Evolutionary conservation across 35 echinoderm and acorn worm genomes (phyloP), one percentile per base, ranked within the genome.

Genomic region (Lytechinus variegatus): DNA sequence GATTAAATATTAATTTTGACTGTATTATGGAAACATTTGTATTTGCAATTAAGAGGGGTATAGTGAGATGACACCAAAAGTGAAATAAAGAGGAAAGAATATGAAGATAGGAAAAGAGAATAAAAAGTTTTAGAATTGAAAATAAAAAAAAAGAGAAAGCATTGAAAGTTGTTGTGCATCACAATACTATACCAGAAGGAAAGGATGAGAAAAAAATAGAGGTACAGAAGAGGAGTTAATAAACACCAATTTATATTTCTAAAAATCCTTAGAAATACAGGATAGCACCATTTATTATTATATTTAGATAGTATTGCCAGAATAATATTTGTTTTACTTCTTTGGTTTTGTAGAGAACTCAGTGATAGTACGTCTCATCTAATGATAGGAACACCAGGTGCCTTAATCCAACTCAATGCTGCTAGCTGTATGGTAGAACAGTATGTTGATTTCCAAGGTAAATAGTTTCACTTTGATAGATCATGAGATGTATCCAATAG

Each of bases 381-480:
- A 5, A 21, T 97, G 14, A 86, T 99, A 60, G 98, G 95, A 8
- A 99, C 98, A 9, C 92, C 95, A 4, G 97, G 96, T 19, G 92
- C 95, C 7, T 9, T 99, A 28, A 28, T 97, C 14, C 95, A 96
- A 55, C 53, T 99, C 44, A 97, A 99, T 96, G 94, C 97, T 56
- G 87, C 97, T n/a, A 99, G 95, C 86, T 97, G 94, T 96, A 97
- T 96, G 29, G 54, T 98, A 27, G 89, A 86, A 72, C 28, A 66
- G 16, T 96, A 58, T 91, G 44, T 95, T 12, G 96, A 98, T 87
- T 95, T 96, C 91, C 95, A 98, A 96, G 96, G 96, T 97, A 94
- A 89, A 7, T 6, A 11, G 21, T 71, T 13, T 71, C 61, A 71
- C 24, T 71, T 21, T 21, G 1, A 21, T 21, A 44, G 33, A 44